A percentile compares a stretch with the other conserved stretches of the same genome.
phyloP scores from a whole-genome alignment of 2,113 vertebrate species.

The Laterallus jamaicensis region DNA sequence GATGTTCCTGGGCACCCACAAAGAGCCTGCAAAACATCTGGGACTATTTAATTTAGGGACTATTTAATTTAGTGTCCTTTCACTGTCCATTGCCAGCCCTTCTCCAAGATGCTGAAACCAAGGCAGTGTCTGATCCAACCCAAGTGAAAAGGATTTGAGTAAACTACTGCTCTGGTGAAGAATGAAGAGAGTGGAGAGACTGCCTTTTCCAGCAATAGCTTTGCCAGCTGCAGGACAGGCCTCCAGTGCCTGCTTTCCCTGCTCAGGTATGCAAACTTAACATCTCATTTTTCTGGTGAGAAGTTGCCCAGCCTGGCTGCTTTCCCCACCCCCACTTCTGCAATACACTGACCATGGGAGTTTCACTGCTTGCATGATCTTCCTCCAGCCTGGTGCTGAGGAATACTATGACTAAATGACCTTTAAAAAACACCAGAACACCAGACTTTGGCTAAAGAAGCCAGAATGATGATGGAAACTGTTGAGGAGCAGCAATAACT shows the following conservation, averaged over 20 bases:
- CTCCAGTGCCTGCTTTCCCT: not conserved
- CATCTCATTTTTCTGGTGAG: not conserved
- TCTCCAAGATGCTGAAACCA: not conserved
- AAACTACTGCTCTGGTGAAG: not conserved
- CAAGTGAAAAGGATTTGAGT: not conserved
- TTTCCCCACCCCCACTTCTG: not conserved
- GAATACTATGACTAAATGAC: not conserved
- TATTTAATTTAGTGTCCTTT: not conserved
- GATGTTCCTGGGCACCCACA: not conserved
- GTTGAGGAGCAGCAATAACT: not conserved
- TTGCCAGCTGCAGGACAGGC: not conserved
- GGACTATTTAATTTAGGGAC: not conserved
- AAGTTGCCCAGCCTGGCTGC: not conserved
- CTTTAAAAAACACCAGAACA: not conserved
- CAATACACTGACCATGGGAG: not conserved
- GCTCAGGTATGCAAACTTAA: not conserved
- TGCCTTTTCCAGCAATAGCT: not conserved
- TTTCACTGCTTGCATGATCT: not conserved
- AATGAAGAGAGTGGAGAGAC: not conserved
- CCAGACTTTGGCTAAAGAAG: not conserved
- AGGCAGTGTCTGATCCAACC: not conserved
- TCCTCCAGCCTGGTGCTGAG: not conserved
- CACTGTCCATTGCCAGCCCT: not conserved
- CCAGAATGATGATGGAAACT: not conserved
- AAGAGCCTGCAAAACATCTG: not conserved